A percentile compares a stretch with the other conserved stretches of the same genome.
These are phyloP conservation scores for Nomada ferruginata DNA, from an alignment of 2,888 invertebrate species.

Conservation along the genomic window DNA sequence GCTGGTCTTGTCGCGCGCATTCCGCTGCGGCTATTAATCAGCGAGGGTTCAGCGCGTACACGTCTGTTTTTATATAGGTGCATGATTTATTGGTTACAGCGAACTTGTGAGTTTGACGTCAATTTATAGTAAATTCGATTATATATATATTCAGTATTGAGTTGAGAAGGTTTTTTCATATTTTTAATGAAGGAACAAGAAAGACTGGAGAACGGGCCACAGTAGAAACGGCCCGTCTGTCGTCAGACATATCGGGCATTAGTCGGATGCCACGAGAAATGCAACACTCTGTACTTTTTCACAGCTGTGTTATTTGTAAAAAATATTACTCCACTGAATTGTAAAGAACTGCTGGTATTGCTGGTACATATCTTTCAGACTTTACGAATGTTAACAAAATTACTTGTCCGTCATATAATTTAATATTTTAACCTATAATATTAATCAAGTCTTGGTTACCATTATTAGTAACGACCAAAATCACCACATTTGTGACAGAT, in stretches of 20 bases:
- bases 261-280: not conserved
- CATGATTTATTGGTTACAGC: not conserved
- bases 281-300: not conserved
- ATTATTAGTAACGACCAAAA: not conserved
- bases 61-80: slow-evolving; percentile 3
- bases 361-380: no score
- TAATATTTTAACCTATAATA: no score
- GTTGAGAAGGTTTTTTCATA: no score
- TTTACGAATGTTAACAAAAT: not conserved
- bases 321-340: no score
- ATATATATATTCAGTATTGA: no score
- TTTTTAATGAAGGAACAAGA: not conserved
- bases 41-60: not conserved
- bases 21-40: slow-evolving; percentile 20
- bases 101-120: no score
- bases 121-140: not conserved
- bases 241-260: not conserved
- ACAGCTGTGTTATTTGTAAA: not conserved
- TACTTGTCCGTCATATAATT: not conserved
- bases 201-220: not conserved
- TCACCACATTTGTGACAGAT: not conserved
- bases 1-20: slow-evolving; percentile 4
- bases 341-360: no score
- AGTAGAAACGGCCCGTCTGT: not conserved
- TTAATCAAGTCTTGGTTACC: no score